phyloP scores from a whole-genome alignment of 2,888 invertebrate genomes.

The Cheilosia scutellata region DNA sequence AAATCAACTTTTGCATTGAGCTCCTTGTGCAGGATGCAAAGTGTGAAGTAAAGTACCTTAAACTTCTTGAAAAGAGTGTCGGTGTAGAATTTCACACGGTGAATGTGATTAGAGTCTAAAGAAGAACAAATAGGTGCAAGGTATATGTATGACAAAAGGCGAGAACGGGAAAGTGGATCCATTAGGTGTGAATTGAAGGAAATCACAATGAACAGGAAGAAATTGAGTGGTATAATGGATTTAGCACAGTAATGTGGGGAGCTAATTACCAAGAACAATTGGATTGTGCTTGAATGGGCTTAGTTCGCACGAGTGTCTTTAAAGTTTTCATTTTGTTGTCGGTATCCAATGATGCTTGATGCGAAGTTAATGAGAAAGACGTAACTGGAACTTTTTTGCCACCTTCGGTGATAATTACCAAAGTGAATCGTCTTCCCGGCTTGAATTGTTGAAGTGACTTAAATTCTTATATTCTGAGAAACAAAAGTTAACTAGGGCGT shows the following conservation, averaged over 20 bases:
- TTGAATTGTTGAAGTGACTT: too few relatives aligned
- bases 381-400: neutral
- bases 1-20: conserved; percentile 37
- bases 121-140: conserved; percentile 12
- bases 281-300: conserved; percentile 41
- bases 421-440: too few relatives aligned
- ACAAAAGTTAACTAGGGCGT: neutral
- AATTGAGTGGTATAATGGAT: conserved; percentile 68
- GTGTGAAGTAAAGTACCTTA: conserved; percentile 62
- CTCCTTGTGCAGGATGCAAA: conserved; percentile 56
- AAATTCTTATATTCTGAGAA: too few relatives aligned
- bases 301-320: conserved; percentile 41
- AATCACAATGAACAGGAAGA: conserved; percentile 51
- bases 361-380: conserved; percentile 17
- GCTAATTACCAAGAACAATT: conserved; percentile 67
- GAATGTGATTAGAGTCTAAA: conserved; percentile 43
- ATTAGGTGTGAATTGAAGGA: conserved; percentile 69
- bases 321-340: neutral
- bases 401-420: neutral
- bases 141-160: conserved; percentile 20
- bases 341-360: neutral
- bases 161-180: conserved; percentile 35
- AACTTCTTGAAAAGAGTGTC: conserved; percentile 57
- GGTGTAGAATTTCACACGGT: conserved; percentile 54
- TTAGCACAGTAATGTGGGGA: conserved; percentile 21